Base-by-base conservation (phyloP, 2,113 vertebrate species). In the Synchiropus splendidus region DNA sequence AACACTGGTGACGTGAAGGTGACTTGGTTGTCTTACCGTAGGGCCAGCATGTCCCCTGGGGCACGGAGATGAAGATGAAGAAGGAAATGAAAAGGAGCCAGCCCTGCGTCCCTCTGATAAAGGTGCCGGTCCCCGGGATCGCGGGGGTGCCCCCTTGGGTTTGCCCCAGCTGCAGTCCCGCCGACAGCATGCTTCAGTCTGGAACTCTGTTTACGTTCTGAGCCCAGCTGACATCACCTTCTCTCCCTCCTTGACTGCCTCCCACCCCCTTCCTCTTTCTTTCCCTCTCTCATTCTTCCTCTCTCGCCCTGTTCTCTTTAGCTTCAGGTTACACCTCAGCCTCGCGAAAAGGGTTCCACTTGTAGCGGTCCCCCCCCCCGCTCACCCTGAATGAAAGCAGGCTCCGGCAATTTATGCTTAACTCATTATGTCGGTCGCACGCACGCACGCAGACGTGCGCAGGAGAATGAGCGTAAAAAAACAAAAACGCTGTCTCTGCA, bases 151-250 rank as follows among this genome's bases (percentile, higher is more conserved):
- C 67, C 55, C 64, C 6, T 2, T 59, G 60, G 63, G 66, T 64
- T 72, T 54, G 47, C 62, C 76, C 57, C 77, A 60, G 69, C 59
- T 67, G 61, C 47, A 52, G 62, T 69, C 53, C 55, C 2, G 58
- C 61, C 66, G 77, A 79, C 81, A 77, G 81, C 84, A 87, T 87
- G 83, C 83, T 86, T 80, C 70, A 62, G 72, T 71, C 72, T 82
- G 64, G 58, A 83, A 72, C 69, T 83, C 83, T 85, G 82, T 87
- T 87, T 86, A 87, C 84, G 82, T 84, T 86, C 77, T 86, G 83
- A 86, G 72, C 78, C 76, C 81, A 85, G 83, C 81, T 86, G 77
- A 86, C 84, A 86, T 85, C 83, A 85, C 69, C 67, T 74, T 78
- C 72, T 60, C 54, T 68, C 51, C 18, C 71, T 63, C 62, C 64